These are phyloP conservation scores for Machaerirhynchus nigripectus DNA, from an alignment of 2,113 vertebrate genomes.

Conservation along the genomic window DNA sequence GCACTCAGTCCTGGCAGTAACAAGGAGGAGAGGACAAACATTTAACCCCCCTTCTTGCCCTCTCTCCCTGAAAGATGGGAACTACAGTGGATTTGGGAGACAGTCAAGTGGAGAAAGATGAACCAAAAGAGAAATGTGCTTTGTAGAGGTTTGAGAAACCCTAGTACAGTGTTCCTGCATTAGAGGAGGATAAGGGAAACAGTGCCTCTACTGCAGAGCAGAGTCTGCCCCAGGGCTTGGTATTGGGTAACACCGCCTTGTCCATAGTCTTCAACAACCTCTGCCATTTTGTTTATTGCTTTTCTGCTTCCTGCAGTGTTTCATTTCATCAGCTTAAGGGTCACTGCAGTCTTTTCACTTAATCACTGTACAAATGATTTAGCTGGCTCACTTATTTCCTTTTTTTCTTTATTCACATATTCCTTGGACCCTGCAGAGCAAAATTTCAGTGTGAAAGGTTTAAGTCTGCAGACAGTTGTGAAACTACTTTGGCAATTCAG, in stretches of 20 bases:
- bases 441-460: constrained; percentile 34
- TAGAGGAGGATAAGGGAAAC: neutral
- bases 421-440: neutral
- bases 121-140: neutral
- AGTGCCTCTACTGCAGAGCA: neutral
- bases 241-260: neutral
- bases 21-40: neutral
- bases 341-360: constrained; percentile 15
- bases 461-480: constrained; percentile 25
- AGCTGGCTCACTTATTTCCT: constrained; percentile 17
- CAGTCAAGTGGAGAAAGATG: accelerated
- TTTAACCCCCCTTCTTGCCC: neutral
- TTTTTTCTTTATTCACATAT: neutral
- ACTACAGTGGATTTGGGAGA: neutral
- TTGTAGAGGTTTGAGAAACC: neutral
- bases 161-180: neutral
- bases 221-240: neutral
- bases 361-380: constrained; percentile 20
- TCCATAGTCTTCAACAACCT: neutral
- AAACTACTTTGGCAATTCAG: constrained; percentile 53
- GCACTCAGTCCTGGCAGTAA: neutral
- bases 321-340: constrained; percentile 9
- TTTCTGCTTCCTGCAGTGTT: constrained; percentile 29
- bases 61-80: neutral
- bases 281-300: constrained; percentile 27